Evolutionary conservation across 2,797 vertebrate species (phyloP), one percentile per base, ranked within the genome.

Genomic region (Numenius phaeopus): DNA sequence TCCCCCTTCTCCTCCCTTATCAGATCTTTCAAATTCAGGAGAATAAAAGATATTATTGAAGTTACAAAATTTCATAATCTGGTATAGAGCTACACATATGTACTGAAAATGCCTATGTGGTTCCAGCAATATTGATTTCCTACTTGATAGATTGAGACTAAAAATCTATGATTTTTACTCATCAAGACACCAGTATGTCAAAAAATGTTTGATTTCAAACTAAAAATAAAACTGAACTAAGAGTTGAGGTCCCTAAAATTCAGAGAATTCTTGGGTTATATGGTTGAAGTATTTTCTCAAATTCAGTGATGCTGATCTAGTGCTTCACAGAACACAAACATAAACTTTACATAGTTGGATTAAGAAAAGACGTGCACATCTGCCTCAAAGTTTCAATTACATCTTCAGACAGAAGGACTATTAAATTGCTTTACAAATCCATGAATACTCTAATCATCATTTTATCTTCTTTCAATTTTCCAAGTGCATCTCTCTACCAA

Each of bases 31-130:
- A 76, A 66, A 50, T 42, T 76, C 83, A 80, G 29, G 5, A 84
- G 47, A 55, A 78, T 42, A 50, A 83, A 89, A 86, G 44, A 50
- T 7, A 47, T 32, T 52, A 34, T 0, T 23, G 3, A 83, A n/a
- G 11, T 52, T 73, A 64, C 22, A 87, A 85, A 78, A 78, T 27
- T 67, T 40, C 23, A 24, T 52, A 30, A 66, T 12, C 61, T 66
- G 47, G 18, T 44, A 86, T 0, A 76, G 4, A 87, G 8, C 9
- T n/a, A 86, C 57, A 15, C 15, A 26, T 11, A 46, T 0, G 0
- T 57, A 37, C 30, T 44, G 23, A 92, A 78, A 87, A 88, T 50
- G 73, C 4, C 19, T 29, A 55, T 9, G 15, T 2, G 2, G 21
- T 80, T 88, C n/a, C 30, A 87, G n/a, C 29, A 89, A 82, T 49